phyloP scores from a whole-genome alignment of 1,140 invertebrate genomes.

The Drosophila busckii region DNA sequence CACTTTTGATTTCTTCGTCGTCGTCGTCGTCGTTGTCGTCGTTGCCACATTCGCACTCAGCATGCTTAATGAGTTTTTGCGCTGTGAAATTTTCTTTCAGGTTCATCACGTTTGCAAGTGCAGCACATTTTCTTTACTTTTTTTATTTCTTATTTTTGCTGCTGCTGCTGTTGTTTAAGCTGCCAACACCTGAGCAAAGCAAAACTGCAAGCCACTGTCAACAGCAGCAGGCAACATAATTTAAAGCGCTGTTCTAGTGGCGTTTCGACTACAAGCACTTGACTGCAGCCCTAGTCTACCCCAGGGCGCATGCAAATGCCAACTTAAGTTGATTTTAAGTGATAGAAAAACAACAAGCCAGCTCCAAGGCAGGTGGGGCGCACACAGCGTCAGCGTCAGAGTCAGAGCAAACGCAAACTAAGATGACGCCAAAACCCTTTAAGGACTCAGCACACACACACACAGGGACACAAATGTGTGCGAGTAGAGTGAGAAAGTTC shows the following conservation, averaged over 20 bases:
- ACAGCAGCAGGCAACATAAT: constrained; percentile 55
- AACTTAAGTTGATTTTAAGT: constrained; percentile 76
- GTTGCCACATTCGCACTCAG: constrained; percentile 58
- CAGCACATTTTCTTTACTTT: constrained; percentile 48
- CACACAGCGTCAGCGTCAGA: background rate
- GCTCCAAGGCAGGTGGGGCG: background rate
- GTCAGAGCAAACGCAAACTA: constrained; percentile 21
- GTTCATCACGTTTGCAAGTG: constrained; percentile 73
- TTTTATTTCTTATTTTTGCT: background rate
- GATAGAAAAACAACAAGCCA: constrained; percentile 65
- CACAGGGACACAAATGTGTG: constrained; percentile 30
- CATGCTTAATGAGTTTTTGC: constrained; percentile 76
- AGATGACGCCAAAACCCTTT: constrained; percentile 42
- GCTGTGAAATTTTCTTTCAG: constrained; percentile 67
- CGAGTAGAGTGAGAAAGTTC: constrained; percentile 33
- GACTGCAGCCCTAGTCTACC: constrained; percentile 30
- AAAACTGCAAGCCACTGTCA: constrained; percentile 25
- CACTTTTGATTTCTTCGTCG: constrained; percentile 50
- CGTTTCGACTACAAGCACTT: constrained; percentile 73
- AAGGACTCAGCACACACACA: constrained; percentile 27
- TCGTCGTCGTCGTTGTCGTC: constrained; percentile 17
- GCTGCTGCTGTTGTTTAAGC: too few relatives aligned
- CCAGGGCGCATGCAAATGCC: constrained; percentile 62
- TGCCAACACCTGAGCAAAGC: constrained; percentile 21
- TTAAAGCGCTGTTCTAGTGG: constrained; percentile 71